phyloP scores from a whole-genome alignment of 2,797 vertebrate genomes.

The Sebastes hopkinsi region DNA sequence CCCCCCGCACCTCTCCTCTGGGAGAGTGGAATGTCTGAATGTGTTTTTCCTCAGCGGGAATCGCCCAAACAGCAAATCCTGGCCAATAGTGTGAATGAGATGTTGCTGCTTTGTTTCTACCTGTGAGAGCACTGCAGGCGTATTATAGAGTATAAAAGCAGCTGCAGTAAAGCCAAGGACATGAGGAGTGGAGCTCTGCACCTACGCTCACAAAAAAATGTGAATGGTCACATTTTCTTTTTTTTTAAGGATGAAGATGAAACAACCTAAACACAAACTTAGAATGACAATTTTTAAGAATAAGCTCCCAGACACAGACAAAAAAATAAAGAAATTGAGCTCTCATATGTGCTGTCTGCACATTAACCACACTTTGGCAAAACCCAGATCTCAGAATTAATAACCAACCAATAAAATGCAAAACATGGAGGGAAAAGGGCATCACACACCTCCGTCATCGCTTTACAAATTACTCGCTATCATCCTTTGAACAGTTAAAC shows the following conservation, averaged over 20 bases:
- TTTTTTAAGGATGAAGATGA: neutral
- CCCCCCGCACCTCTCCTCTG: neutral
- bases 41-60: constrained; percentile 55
- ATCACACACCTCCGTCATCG: no score
- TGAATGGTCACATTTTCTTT: neutral
- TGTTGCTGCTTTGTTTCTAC: constrained; percentile 25
- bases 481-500: no score
- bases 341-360: no score
- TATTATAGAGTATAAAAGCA: neutral
- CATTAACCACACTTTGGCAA: no score
- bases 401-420: no score
- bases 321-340: neutral
- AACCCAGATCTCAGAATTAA: no score
- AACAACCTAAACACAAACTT: neutral
- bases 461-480: no score
- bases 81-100: constrained; percentile 16
- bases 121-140: constrained; percentile 44
- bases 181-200: neutral
- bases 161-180: constrained; percentile 28
- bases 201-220: neutral
- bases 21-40: constrained; percentile 40
- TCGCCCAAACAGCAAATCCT: constrained; percentile 42
- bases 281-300: neutral
- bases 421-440: no score
- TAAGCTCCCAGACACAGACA: neutral